Conservation (phyloP, 2,113 vertebrate species). For the Hystrix cristata region DNA sequence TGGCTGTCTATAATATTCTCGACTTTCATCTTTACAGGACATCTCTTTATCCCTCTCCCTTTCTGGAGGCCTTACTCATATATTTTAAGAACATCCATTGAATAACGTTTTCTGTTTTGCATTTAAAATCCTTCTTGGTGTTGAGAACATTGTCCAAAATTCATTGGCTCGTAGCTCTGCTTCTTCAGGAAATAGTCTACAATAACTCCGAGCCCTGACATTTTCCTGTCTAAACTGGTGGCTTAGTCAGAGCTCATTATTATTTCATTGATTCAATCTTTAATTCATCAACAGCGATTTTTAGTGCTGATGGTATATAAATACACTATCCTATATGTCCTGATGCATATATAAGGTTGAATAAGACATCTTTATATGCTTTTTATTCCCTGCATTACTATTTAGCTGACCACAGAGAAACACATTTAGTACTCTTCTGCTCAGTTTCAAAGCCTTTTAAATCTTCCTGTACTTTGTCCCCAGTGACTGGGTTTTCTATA, state of each 20-base stretch:
- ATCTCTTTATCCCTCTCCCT: neutral
- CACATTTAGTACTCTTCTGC: slow-evolving; percentile 55
- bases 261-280: slow-evolving; percentile 71
- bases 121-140: slow-evolving; percentile 44
- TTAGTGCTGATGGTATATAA: slow-evolving; percentile 59
- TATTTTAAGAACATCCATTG: slow-evolving; percentile 48
- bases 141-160: slow-evolving; percentile 37
- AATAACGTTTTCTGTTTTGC: slow-evolving; percentile 46
- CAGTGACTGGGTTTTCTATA: neutral
- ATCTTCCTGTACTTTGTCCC: slow-evolving; percentile 47
- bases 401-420: slow-evolving; percentile 77
- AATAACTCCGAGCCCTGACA: slow-evolving; percentile 31
- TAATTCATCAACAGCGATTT: slow-evolving; percentile 73
- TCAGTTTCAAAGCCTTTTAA: slow-evolving; percentile 67
- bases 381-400: slow-evolving; percentile 65
- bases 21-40: neutral
- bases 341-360: slow-evolving; percentile 59
- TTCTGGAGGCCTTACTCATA: neutral
- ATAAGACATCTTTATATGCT: slow-evolving; percentile 62
- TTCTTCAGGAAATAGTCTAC: slow-evolving; percentile 20
- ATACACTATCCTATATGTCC: slow-evolving; percentile 38
- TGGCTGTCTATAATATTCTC: neutral
- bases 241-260: slow-evolving; percentile 53
- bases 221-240: slow-evolving; percentile 62
- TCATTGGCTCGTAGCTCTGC: neutral